Base-by-base conservation (phyloP, 2,888 invertebrate species). In the Arctia plantaginis region DNA sequence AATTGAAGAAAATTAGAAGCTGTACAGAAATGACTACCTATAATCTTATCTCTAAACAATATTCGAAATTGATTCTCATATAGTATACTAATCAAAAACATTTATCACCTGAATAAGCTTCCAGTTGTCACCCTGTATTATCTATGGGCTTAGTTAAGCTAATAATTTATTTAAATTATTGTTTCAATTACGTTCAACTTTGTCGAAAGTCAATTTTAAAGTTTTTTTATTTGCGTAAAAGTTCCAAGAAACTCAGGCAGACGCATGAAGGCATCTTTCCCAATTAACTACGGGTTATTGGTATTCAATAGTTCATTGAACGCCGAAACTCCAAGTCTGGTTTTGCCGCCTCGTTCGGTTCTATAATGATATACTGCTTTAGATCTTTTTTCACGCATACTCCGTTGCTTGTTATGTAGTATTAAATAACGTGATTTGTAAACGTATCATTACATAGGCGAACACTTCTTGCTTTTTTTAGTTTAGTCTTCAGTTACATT, bases 211-310 rank as follows among this genome's bases (percentile, higher is more conserved):
- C 30, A 70, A 62, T 69, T 70, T 41, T 10, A 30, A 30, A 30
- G 15, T 30, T 55, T 70, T n/a, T 69, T 70, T 70, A 41, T 44
- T 20, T 62, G 44, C 62, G 23, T 13, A 30, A 70, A 70, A 70
- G 66, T 66, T 66, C 65, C 64, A 66, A 77, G 81, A 82, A 84
- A 23, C 80, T 74, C 84, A 83, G 84, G 81, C 78, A 84, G 71
- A 65, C 47, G 72, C 71, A 77, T 82, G 81, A 81, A 74, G 82
- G 82, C 55, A 83, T 83, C 76, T 75, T 75, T 77, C 44, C 73
- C 82, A 81, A 81, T 84, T 81, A 81, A 81, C 77, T 75, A 59
- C 69, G 69, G 67, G 71, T 69, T 70, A 73, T 75, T 69, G 55
- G 73, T 72, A 74, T 79, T 78, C 73, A 70, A 35, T 69, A 68